Evolutionary conservation across 2,888 invertebrate species (phyloP), one percentile per base, ranked within the genome.

Genomic region (Neoscelio sp.): DNA sequence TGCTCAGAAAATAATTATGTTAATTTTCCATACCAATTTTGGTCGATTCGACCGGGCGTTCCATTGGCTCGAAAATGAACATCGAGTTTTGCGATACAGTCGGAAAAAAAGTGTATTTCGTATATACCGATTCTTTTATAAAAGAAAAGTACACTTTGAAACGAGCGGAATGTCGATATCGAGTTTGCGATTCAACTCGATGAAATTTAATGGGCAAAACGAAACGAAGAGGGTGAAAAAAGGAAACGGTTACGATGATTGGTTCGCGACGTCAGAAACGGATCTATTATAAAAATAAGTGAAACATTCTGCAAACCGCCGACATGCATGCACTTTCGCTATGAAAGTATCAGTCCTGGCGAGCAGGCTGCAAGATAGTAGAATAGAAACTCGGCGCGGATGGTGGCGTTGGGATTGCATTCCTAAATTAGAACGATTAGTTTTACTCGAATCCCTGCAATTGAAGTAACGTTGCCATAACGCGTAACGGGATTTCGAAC

Each of bases 351-450:
- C 67, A 33, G 50, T 28, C 35, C 8, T 2, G 7, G 12, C 3
- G 10, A 23, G 10, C 0, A 7, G 17, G 3, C 20, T 4, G 52
- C 20, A 52, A 54, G 73, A 67, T 60, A 62, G 73, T 7, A 60
- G 60, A 78, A 60, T 78, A 78, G 71, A 78, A 78, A 78, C 78
- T 76, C 56, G 35, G 48, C 60, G 50, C 26, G 58, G 71, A 77
- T 64, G 60, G 44, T 40, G 67, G 71, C 54, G 58, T 65, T 52
- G 48, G 64, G 70, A 77, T 70, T 62, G 67, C 71, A 78, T 78
- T 78, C 73, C 78, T 73, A 73, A 78, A 78, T 78, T 78, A 73
- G 78, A 78, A 73, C 73, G 65, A 65, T 77, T 73, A 68, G 50
- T 30, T 54, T 60, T 54, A 40, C 70, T 67, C 65, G 42, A 46